phyloP scores from a whole-genome alignment of 2,113 vertebrate species.

The Forbesichthys agassizii region DNA sequence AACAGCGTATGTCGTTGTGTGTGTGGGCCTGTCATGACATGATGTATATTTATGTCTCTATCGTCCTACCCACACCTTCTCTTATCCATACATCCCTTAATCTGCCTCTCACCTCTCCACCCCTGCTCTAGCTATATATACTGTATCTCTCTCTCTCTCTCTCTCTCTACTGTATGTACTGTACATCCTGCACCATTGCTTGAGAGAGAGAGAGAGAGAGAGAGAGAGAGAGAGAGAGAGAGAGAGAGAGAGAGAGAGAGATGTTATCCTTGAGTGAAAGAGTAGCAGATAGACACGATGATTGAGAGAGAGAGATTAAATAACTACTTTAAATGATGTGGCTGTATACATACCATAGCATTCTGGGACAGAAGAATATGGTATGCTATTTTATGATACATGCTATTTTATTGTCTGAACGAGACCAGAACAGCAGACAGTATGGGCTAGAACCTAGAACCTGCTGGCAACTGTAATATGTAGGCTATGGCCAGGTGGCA shows the following conservation, averaged over 20 bases:
- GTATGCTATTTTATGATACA: too few relatives aligned
- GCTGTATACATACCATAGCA: too few relatives aligned
- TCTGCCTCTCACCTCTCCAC: neutral
- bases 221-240: slow-evolving; percentile 16
- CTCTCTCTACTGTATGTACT: slow-evolving; percentile 8
- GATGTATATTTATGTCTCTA: slow-evolving; percentile 13
- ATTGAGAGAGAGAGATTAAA: too few relatives aligned
- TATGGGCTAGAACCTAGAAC: slow-evolving; percentile 30
- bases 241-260: slow-evolving; percentile 5
- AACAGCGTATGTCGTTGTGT: neutral
- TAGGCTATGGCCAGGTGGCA: neutral
- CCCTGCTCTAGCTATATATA: neutral
- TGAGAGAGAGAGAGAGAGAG: neutral
- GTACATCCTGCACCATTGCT: slow-evolving; percentile 20
- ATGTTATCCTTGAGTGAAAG: neutral
- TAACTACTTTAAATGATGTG: too few relatives aligned
- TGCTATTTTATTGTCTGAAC: slow-evolving; percentile 10
- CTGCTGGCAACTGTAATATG: slow-evolving; percentile 51
- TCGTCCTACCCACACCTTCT: neutral
- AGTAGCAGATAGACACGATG: neutral
- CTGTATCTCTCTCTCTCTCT: slow-evolving; percentile 14
- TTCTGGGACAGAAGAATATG: too few relatives aligned
- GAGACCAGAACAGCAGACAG: slow-evolving; percentile 32
- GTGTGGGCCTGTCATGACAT: slow-evolving; percentile 24
- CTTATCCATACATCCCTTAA: slow-evolving; percentile 10